Percentiles rank a stretch among this genome's conserved stretches.
Evolutionary conservation across 2,113 vertebrate species (phyloP).

Genomic region (Grantiella picta): DNA sequence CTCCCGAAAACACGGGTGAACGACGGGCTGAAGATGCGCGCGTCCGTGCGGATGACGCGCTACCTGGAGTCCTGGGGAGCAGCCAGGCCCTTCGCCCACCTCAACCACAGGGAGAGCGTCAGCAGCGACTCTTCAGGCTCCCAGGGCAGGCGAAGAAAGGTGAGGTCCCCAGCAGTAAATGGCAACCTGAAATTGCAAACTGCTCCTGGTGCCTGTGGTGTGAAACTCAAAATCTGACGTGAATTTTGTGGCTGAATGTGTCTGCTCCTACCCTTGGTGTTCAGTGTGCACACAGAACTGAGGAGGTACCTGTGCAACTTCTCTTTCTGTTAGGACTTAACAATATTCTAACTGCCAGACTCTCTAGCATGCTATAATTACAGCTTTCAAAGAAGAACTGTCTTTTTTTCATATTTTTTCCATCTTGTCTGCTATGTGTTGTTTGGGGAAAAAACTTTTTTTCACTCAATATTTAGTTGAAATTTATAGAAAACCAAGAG

Average conservation of each 20-base stretch:
- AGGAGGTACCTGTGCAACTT: not conserved
- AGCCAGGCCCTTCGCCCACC: constrained; percentile 92
- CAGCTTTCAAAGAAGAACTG: not conserved
- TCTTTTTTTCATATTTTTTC: not conserved
- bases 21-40: constrained; percentile 91
- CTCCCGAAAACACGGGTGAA: constrained; percentile 81
- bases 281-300: not conserved
- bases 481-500: not conserved
- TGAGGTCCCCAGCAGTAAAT: not conserved
- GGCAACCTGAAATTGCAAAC: not conserved
- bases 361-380: not conserved
- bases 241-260: not conserved
- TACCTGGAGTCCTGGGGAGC: constrained; percentile 98
- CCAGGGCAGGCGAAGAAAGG: constrained; percentile 81
- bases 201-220: rapidly evolving
- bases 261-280: not conserved
- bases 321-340: not conserved
- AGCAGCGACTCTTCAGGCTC: constrained; percentile 74
- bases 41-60: constrained; percentile 93
- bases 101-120: constrained; percentile 87
- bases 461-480: not conserved
- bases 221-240: not conserved
- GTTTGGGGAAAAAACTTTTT: not conserved
- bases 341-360: not conserved
- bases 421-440: not conserved